Evolutionary conservation across 2,888 invertebrate genomes (phyloP).

Genomic region (Rotaria sp.): DNA sequence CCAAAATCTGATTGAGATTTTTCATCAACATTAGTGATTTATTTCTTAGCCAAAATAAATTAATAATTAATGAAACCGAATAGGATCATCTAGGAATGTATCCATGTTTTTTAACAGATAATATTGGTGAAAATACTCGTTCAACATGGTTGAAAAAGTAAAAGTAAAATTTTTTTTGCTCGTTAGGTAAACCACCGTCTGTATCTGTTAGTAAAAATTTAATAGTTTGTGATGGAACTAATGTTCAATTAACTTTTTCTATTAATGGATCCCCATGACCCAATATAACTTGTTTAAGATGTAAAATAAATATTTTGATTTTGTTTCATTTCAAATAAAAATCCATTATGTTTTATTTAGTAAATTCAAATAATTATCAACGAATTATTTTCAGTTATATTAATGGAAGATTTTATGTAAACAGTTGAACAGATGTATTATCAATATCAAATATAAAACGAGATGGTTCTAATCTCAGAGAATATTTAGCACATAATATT

Average conservation of each 20-base stretch:
- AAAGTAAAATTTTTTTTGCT: slow-evolving; percentile 65
- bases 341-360: not conserved
- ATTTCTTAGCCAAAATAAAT: slow-evolving; percentile 75
- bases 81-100: slow-evolving; percentile 85
- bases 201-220: slow-evolving; percentile 74
- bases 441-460: slow-evolving; percentile 71
- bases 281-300: slow-evolving; percentile 70
- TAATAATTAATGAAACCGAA: slow-evolving; percentile 71
- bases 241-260: slow-evolving; percentile 78
- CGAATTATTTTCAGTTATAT: not conserved
- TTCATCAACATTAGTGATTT: no score
- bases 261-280: slow-evolving; percentile 84
- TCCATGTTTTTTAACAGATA: slow-evolving; percentile 83
- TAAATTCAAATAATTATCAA: not conserved
- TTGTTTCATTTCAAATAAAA: not conserved
- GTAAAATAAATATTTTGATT: not conserved
- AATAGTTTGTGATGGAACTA: slow-evolving; percentile 83
- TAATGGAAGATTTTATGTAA: slow-evolving; percentile 43
- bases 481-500: slow-evolving; percentile 80
- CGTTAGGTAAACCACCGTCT: slow-evolving; percentile 77
- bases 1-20: slow-evolving; percentile 60
- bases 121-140: slow-evolving; percentile 79
- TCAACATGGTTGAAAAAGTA: slow-evolving; percentile 87
- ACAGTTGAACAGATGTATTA: slow-evolving; percentile 74
- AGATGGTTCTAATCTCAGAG: slow-evolving; percentile 84